Base-by-base conservation (phyloP, 2,113 vertebrate genomes). In the Ibidorhyncha struthersii region DNA sequence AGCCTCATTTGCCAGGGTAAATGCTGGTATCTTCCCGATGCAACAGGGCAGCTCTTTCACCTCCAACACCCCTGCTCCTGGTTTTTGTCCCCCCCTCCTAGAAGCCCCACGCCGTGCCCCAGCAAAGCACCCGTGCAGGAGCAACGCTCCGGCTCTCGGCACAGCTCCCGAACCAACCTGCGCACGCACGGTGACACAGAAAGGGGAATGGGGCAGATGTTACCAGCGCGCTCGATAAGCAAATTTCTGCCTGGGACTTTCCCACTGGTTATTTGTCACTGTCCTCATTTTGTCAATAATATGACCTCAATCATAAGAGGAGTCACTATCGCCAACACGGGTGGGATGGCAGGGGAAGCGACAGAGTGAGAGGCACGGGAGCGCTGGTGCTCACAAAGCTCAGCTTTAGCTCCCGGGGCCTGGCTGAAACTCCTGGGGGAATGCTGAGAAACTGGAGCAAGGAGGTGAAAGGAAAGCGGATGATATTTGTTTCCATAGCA, bases 151-250 rank as follows among this genome's bases (percentile, higher is more conserved):
- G 4, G 40, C 49, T 45, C 70, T 17, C 11, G 4, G 56, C 17
- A 4, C 6, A 3, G 47, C 58, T 70, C 73, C 41, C 4, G 17
- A 8, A 18, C 23, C 3, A 2, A 19, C 13, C 34, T 2, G 12
- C 0, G 12, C 18, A 0, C 3, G 2, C 38, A 9, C 0, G 4
- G 36, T 0, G 13, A 45, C 45, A 25, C 41, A 2, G 72, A 32
- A 21, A n/a, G 34, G 26, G 49, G 25, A 72, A 50, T 0, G 3
- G 7, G 43, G 34, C 62, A 32, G 27, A 26, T 0, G 40, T 38
- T 40, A 30, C 16, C 30, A 4, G 43, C 3, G 0, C 4, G 23
- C 73, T 40, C 14, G 4, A 18, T 2, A 70, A 55, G 1, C 43
- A 25, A 8, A n/a, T 19, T 50, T 55, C 63, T 32, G 45, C 49